These are phyloP conservation scores for Acromyrmex charruanus DNA, from an alignment of 1,140 invertebrate genomes.

Conservation along the genomic window DNA sequence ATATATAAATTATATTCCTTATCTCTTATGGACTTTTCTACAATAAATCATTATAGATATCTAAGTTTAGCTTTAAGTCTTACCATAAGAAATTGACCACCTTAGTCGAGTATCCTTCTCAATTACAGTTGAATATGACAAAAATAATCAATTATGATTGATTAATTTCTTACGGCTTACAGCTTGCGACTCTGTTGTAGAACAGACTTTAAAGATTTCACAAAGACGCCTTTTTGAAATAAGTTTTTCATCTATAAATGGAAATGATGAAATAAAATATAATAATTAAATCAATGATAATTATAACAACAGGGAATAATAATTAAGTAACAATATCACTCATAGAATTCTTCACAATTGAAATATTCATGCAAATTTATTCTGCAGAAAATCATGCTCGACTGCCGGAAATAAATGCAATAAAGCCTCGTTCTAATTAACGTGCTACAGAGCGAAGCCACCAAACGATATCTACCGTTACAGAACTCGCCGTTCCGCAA, in stretches of 20 bases:
- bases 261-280: background rate
- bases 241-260: background rate
- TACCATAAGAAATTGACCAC: too few relatives aligned
- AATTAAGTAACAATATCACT: background rate
- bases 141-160: too few relatives aligned
- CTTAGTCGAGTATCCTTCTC: too few relatives aligned
- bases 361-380: background rate
- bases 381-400: background rate
- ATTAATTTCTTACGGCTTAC: too few relatives aligned
- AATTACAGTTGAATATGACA: too few relatives aligned
- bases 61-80: too few relatives aligned
- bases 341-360: background rate
- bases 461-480: slow-evolving; percentile 26
- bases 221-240: background rate
- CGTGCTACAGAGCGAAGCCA: slow-evolving; percentile 3
- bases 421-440: slow-evolving; percentile 36
- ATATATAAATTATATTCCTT: slow-evolving; percentile 2
- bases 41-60: too few relatives aligned
- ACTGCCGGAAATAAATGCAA: slow-evolving; percentile 20
- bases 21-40: background rate
- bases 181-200: too few relatives aligned
- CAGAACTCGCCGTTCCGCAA: slow-evolving; percentile 39
- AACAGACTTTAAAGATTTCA: background rate
- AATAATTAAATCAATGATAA: background rate
- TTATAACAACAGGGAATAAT: background rate